A percentile compares a stretch with the other conserved stretches of the same genome.
These are phyloP conservation scores for Spodoptera litura DNA, from an alignment of 1,140 invertebrate genomes.

Conservation along the genomic window DNA sequence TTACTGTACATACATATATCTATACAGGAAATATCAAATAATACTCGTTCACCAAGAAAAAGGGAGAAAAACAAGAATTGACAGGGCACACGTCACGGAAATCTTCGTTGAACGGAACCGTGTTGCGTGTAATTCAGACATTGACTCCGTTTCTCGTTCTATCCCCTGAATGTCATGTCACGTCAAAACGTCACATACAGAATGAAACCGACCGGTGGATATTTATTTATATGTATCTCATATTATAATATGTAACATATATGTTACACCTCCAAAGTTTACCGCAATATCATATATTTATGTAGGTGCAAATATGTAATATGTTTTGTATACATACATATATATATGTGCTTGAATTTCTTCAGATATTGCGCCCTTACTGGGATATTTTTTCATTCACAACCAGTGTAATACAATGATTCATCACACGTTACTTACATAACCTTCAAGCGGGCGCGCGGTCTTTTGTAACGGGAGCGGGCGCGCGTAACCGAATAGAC, in stretches of 20 bases:
- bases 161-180: slow-evolving; percentile 65
- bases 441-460: too few relatives aligned
- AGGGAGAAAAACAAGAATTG: slow-evolving; percentile 6
- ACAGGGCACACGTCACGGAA: slow-evolving; percentile 48
- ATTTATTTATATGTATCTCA: slow-evolving; percentile 12
- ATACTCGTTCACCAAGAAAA: slow-evolving; percentile 9
- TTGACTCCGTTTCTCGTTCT: slow-evolving; percentile 61
- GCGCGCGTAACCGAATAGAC: too few relatives aligned
- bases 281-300: not conserved
- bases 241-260: slow-evolving; percentile 21
- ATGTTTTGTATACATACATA: not conserved
- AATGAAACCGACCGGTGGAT: slow-evolving; percentile 40
- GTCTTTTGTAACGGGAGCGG: too few relatives aligned
- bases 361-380: too few relatives aligned
- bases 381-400: too few relatives aligned
- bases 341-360: too few relatives aligned
- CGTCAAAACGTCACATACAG: slow-evolving; percentile 65
- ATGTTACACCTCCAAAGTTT: slow-evolving; percentile 13
- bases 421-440: too few relatives aligned
- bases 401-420: too few relatives aligned
- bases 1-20: too few relatives aligned
- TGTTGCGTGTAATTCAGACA: slow-evolving; percentile 68
- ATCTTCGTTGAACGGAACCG: slow-evolving; percentile 53
- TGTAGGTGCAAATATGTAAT: not conserved
- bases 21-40: not conserved